Evolutionary conservation across 2,888 invertebrate species (phyloP), one percentile per base, ranked within the genome.

Genomic region (Dichetophora obliterata): DNA sequence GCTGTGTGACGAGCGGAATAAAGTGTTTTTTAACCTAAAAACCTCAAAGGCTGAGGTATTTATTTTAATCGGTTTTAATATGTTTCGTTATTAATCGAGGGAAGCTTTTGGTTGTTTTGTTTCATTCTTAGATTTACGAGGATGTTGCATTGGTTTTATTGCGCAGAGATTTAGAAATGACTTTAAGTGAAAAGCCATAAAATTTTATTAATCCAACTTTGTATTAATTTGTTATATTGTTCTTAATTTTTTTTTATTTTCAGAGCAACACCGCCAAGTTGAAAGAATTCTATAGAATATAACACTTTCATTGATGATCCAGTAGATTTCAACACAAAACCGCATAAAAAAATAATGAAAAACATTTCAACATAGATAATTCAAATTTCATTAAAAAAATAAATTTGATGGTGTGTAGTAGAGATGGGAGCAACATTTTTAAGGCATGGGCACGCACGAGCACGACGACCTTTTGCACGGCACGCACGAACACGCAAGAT

Each of bases 1-100:
- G 16, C 8, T 52, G n/a, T 3, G n/a, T 19, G 22, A 43, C 37
- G 34, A 63, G 73, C 65, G 34, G 63, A 65, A 73, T 43, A 31
- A 65, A 52, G 57, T 73, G 50, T 73, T 73, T 73, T 52, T 63
- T 63, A 73, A 24, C 24, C 24, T 27, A 16, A 73, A 59, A 73
- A 43, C 57, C 63, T 63, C 63, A 19, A 37, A 73, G 73, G 50
- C 50, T 11, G 48, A 50, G 34, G 63, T 37, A 34, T 50, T 65
- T 11, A 6, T 34, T 59, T 27, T 73, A 31, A 22, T 52, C 31
- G 19, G 6, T 48, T 61, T 61, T 72, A n/a, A 61, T 61, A n/a
- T 31, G 65, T 61, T 61, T 52, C 34, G 34, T 73, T 65, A 48
- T 59, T 52, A 50, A 27, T 22, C 4, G 27, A 16, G n/a, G 34